phyloP scores from a whole-genome alignment of 2,113 vertebrate genomes.

The Narcine bancroftii region DNA sequence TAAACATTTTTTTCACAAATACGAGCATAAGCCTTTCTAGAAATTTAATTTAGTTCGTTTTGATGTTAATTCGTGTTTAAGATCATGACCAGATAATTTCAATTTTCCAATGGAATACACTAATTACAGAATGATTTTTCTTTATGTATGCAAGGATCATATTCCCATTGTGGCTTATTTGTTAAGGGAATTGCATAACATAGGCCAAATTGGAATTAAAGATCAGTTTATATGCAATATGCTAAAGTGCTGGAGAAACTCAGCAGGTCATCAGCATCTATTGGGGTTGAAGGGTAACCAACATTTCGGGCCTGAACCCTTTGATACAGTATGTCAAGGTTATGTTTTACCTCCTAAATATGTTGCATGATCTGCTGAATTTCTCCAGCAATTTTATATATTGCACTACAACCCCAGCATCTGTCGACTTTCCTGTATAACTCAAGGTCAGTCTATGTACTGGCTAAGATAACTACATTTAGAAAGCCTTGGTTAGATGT shows the following conservation, averaged over 20 bases:
- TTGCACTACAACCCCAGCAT: no score
- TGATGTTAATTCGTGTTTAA: not conserved
- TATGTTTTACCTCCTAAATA: no score
- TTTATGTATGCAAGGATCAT: not conserved
- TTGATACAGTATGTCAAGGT: no score
- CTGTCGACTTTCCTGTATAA: no score
- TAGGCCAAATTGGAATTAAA: not conserved
- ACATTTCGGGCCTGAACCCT: no score
- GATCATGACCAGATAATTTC: not conserved
- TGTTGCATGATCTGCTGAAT: no score
- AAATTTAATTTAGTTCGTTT: not conserved
- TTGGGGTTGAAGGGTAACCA: no score
- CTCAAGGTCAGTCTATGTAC: not conserved
- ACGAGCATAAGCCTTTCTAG: not conserved
- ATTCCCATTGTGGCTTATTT: no score
- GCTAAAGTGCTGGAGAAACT: no score
- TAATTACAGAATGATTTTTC: not conserved
- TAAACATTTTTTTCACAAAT: not conserved
- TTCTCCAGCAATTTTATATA: no score
- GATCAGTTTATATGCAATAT: no score
- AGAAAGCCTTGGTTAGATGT: not conserved
- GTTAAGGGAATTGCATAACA: not conserved
- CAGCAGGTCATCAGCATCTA: no score
- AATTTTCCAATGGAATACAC: not conserved
- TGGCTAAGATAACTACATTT: not conserved